phyloP scores from a whole-genome alignment of 2,888 invertebrate species.

The Augochlorella aurata region DNA sequence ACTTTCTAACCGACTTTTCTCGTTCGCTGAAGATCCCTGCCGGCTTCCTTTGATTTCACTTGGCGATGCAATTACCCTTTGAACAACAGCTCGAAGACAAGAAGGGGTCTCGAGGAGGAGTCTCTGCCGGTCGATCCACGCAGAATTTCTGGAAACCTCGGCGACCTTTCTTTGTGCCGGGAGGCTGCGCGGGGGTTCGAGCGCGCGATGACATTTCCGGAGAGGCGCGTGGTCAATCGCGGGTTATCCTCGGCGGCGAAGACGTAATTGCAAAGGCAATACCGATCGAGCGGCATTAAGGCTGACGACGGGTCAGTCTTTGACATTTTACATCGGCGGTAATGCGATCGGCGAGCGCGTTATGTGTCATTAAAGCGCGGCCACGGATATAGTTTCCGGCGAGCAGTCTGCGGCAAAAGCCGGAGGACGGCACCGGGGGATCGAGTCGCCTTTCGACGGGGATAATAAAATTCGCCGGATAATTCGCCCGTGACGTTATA shows the following conservation, averaged over 20 bases:
- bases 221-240: background rate
- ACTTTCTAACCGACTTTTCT: background rate
- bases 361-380: constrained; percentile 48
- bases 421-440: background rate
- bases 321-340: constrained; percentile 41
- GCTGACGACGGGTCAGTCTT: constrained; percentile 22
- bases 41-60: background rate
- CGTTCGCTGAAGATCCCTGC: background rate
- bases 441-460: constrained; percentile 18
- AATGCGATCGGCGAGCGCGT: constrained; percentile 45
- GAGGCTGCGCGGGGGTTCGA: background rate
- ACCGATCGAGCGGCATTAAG: constrained; percentile 23
- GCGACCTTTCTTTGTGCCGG: background rate
- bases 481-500: constrained; percentile 17
- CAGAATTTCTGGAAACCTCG: background rate
- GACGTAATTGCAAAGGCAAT: constrained; percentile 32
- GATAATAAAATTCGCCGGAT: constrained; percentile 36
- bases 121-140: background rate
- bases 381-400: constrained; percentile 26
- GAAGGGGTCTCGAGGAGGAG: background rate
- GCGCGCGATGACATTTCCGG: constrained; percentile 21
- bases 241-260: background rate
- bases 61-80: background rate
- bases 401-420: constrained; percentile 6
- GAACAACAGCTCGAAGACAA: background rate